These are phyloP conservation scores for Bovichtus diacanthus DNA, from an alignment of 2,797 vertebrate genomes.

Conservation along the genomic window DNA sequence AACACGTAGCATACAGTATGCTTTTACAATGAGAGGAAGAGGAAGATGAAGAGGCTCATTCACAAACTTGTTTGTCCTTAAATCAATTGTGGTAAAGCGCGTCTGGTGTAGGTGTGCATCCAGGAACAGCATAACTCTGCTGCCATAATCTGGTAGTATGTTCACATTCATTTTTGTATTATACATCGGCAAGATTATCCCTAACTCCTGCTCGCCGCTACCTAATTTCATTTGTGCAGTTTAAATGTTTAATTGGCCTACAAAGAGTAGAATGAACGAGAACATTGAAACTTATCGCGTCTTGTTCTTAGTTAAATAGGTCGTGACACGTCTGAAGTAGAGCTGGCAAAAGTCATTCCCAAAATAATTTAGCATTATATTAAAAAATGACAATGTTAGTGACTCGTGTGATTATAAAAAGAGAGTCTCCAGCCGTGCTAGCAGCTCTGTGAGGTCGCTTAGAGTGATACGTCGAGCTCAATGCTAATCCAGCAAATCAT, in stretches of 20 bases:
- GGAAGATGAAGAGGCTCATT: no score
- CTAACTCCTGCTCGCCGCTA: not conserved
- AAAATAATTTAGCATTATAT: not conserved
- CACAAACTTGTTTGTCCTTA: not conserved
- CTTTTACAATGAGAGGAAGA: not conserved
- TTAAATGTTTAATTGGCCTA: not conserved
- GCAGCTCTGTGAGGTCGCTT: not conserved
- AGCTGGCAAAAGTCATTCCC: not conserved
- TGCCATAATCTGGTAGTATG: not conserved
- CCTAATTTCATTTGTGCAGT: conserved; percentile 4
- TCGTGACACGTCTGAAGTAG: not conserved
- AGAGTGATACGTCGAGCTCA: no score
- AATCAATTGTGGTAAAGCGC: not conserved
- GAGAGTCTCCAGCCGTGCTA: not conserved
- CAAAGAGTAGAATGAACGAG: not conserved
- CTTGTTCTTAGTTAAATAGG: not conserved
- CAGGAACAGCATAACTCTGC: not conserved
- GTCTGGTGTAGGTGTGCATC: not conserved
- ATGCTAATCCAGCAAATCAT: no score
- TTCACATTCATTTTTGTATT: not conserved
- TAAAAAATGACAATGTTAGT: not conserved
- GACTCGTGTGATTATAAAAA: not conserved
- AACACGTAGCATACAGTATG: not conserved
- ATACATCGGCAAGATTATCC: not conserved
- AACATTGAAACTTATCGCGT: conserved; percentile 2